Base-by-base conservation (phyloP, 2,797 vertebrate genomes). In the Urophycis tenuis region DNA sequence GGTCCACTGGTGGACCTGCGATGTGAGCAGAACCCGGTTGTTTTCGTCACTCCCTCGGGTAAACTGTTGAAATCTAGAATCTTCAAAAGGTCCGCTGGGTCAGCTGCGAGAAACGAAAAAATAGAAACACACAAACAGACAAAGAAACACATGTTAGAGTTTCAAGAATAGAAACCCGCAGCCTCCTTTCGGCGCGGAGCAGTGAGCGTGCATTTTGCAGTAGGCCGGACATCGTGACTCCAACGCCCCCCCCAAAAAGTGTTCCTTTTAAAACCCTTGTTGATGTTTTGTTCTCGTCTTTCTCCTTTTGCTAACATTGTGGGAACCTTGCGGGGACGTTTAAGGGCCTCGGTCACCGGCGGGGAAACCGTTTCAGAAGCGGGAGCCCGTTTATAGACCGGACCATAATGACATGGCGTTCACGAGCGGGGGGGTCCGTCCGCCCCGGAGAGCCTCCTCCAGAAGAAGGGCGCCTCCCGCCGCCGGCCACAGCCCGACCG, bases 31-130 rank as follows among this genome's bases (percentile, higher is more conserved):
- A 99, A 94, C 49, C 96, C 97, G 71, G 95, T 95, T 73, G 96
- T 95, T 94, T 93, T 97, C 8, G 93, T 93, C 87, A 99, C 93
- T 29, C 97, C 97, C 0, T 98, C 97, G 0, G 97, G 97, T 94
- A 97, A 94, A 95, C 92, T 97, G 82, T 94, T 95, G 91, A 99
- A 98, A 91, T 99, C 96, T 94, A 99, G 95, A 88, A 97, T 95
- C 95, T 97, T 98, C 94, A 99, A 93, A 88, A 99, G 94, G 91
- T 99, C 95, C 86, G 95, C 95, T 79, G 96, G 95, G 84, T 97
- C 96, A 82, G 90, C 96, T 98, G 88, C 1, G 71, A 87, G n/a
- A 74, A 85, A 29, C 39, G 86, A 78, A 41, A 77, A 12, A 31
- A 78, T n/a, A n/a, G 35, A 70, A 5, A 74, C 22, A 74, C 5